Evolutionary conservation across 2,113 vertebrate genomes (phyloP).

Genomic region (Aspidoscelis tigris): DNA sequence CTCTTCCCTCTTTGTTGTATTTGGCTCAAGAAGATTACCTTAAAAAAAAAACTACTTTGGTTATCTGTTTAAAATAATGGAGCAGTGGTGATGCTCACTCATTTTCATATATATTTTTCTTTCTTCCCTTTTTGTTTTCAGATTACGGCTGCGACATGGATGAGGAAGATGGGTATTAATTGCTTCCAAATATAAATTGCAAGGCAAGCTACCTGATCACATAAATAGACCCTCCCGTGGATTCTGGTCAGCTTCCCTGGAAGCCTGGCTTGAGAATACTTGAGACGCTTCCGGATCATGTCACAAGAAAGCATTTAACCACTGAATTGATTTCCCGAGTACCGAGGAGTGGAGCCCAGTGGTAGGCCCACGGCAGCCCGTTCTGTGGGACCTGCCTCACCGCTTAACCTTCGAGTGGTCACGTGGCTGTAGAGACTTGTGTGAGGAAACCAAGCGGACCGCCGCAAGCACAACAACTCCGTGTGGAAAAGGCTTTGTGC

Average conservation of each 20-base stretch:
- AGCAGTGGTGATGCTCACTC: neutral
- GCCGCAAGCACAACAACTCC: neutral
- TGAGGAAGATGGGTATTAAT: constrained; percentile 85
- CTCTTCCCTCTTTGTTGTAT: neutral
- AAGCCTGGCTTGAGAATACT: constrained; percentile 60
- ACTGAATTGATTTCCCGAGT: constrained; percentile 42
- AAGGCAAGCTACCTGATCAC: constrained; percentile 57
- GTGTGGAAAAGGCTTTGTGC: constrained; percentile 27
- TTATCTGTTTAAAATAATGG: neutral
- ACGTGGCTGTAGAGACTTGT: constrained; percentile 29
- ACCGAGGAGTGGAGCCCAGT: constrained; percentile 41
- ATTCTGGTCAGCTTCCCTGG: constrained; percentile 62
- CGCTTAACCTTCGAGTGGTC: constrained; percentile 44
- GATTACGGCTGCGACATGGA: constrained; percentile 91
- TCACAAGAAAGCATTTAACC: constrained; percentile 51
- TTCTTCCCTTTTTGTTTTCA: constrained; percentile 69
- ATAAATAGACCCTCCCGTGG: constrained; percentile 32
- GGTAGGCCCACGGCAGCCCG: neutral
- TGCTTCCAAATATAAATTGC: constrained; percentile 44
- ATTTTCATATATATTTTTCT: neutral
- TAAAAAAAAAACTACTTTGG: neutral
- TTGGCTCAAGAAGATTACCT: neutral
- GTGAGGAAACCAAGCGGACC: constrained; percentile 15
- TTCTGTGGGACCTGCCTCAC: constrained; percentile 36
- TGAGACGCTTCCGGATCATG: constrained; percentile 58